These are phyloP conservation scores for Stegostoma tigrinum DNA, from an alignment of 2,113 vertebrate species.

Conservation along the genomic window DNA sequence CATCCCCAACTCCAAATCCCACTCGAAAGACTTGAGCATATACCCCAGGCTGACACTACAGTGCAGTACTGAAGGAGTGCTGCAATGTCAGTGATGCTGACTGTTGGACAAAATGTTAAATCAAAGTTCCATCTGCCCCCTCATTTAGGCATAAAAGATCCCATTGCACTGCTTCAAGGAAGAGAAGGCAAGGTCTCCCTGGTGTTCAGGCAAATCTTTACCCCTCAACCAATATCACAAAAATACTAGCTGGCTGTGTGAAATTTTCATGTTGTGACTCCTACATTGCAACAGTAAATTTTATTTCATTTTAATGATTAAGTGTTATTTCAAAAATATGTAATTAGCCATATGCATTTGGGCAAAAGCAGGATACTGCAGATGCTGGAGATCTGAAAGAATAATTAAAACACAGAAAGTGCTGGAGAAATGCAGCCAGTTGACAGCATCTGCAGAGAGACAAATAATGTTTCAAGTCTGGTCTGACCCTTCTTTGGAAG, in stretches of 20 bases:
- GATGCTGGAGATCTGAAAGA: no score
- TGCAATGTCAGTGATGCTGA: not conserved
- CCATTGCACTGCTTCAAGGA: not conserved
- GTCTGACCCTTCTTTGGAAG: no score
- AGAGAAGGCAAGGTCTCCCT: not conserved
- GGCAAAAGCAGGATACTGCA: no score
- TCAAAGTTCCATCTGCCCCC: not conserved
- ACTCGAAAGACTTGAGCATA: not conserved
- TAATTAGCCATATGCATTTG: not conserved
- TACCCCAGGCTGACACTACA: not conserved
- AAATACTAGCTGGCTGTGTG: not conserved
- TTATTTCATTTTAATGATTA: not conserved
- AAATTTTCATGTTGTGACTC: not conserved
- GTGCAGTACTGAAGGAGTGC: not conserved
- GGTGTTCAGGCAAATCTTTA: not conserved
- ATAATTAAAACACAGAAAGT: no score
- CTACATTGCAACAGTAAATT: not conserved
- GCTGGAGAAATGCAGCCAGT: no score
- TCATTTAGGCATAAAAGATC: not conserved
- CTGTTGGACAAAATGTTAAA: not conserved
- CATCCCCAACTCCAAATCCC: not conserved
- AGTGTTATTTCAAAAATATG: not conserved
- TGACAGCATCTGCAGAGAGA: no score
- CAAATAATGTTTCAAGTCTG: no score
- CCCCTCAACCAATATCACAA: not conserved